These are phyloP conservation scores for Bombus impatiens DNA, from an alignment of 1,140 invertebrate genomes.

Conservation along the genomic window DNA sequence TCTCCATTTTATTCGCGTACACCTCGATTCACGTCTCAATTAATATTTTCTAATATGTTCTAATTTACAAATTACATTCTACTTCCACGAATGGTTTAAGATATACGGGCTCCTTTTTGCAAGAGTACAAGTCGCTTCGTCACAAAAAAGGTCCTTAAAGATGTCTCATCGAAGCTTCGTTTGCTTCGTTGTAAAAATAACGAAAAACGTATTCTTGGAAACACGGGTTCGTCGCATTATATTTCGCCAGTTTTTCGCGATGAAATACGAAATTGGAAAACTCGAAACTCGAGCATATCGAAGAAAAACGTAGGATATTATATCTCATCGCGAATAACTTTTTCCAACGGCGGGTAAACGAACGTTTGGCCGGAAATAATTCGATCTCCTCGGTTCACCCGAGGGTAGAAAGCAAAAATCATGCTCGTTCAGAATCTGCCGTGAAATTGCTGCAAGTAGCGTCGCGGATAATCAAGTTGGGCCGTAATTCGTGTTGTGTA, in stretches of 20 bases:
- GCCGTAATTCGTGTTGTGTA: conserved; percentile 17
- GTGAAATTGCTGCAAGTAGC: conserved; percentile 27
- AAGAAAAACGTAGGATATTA: neutral
- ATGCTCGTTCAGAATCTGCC: neutral
- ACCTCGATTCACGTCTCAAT: too few species aligned
- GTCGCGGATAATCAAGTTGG: conserved; percentile 20
- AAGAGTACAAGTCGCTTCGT: too few species aligned
- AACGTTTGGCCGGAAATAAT: neutral
- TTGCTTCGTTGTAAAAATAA: neutral
- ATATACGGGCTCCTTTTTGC: rapidly evolving
- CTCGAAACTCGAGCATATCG: neutral
- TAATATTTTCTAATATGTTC: neutral
- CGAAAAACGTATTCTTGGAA: neutral
- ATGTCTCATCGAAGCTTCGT: too few species aligned
- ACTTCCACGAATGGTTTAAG: neutral
- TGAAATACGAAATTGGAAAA: neutral
- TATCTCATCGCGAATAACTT: too few species aligned
- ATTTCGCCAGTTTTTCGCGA: neutral
- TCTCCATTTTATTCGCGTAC: neutral
- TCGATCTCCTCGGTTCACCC: neutral
- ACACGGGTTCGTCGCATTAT: neutral
- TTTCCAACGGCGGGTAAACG: neutral
- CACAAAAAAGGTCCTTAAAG: too few species aligned
- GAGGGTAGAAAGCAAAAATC: neutral
- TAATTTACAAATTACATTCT: neutral